A percentile compares a stretch with the other conserved stretches of the same genome.
These are phyloP conservation scores for Galerucella pusilla DNA, from an alignment of 2,888 invertebrate genomes.

Conservation along the genomic window DNA sequence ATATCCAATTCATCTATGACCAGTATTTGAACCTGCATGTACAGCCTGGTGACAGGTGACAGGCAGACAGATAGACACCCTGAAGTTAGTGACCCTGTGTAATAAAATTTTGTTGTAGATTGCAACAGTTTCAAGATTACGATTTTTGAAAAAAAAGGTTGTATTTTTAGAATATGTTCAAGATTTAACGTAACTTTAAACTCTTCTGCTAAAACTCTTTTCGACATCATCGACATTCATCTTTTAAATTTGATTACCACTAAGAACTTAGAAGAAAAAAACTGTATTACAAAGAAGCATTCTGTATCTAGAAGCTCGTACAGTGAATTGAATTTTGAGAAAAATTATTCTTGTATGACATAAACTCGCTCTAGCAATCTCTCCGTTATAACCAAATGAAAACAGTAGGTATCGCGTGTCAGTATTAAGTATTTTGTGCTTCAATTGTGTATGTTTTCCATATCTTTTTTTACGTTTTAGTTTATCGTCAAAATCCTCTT, in stretches of 20 bases:
- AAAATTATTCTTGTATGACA: constrained; percentile 26
- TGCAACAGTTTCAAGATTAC: too few relatives aligned
- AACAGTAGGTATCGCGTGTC: constrained; percentile 23
- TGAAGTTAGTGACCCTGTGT: too few relatives aligned
- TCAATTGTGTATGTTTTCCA: constrained; percentile 6
- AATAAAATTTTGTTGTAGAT: too few relatives aligned
- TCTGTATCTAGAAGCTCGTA: constrained; percentile 14
- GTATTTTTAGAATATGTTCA: too few relatives aligned
- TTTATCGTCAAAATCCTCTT: constrained; percentile 13
- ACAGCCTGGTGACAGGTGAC: too few relatives aligned
- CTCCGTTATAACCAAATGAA: constrained; percentile 30
- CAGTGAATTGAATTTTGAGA: constrained; percentile 18
- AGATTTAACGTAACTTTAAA: too few relatives aligned
- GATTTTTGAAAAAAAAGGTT: too few relatives aligned
- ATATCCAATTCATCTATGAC: too few relatives aligned
- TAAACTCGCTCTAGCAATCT: constrained; percentile 21
- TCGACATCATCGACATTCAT: too few relatives aligned
- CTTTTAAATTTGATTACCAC: background rate
- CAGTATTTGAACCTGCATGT: too few relatives aligned
- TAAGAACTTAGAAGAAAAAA: background rate
- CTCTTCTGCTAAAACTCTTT: too few relatives aligned
- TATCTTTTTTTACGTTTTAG: background rate
- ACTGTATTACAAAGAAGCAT: background rate
- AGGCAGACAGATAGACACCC: too few relatives aligned
- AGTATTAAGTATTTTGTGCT: constrained; percentile 14